Evolutionary conservation across 1,140 invertebrate genomes (phyloP), one percentile per base, ranked within the genome.

Genomic region (Penaeus japonicus): DNA sequence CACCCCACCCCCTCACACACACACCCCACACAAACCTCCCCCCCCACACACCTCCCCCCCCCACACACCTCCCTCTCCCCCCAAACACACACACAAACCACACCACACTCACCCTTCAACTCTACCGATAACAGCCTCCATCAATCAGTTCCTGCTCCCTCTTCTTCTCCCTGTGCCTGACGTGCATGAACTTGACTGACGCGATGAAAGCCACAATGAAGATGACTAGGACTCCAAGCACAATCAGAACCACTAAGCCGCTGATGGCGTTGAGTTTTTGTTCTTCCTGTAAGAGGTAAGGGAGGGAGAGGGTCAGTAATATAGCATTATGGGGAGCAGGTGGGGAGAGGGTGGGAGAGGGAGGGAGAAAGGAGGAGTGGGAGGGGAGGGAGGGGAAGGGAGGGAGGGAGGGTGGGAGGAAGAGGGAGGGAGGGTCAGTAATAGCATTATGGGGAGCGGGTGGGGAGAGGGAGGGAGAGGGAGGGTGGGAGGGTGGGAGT

Each of bases 131-230:
- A 62, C 35, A 62, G 0, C 65, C 70, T 7, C 73, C 73, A 10
- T 86, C 84, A 20, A 65, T 55, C 32, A 86, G 57, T 24, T 59
- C 70, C 55, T 78, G 54, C 32, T 47, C 77, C 32, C 35, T 15
- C 4, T 35, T 35, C 20, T n/a, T 2, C 35, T 53, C 53, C 4
- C 39, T 18, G 7, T 53, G 57, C n/a, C 84, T 55, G 73, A 62
- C 35, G 55, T 86, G 84, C 2, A 86, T 54, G 27, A 53, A 24
- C 57, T 86, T 86, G 77, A 86, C 77, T 30, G 57, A 79, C 55
- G 84, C 84, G 22, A 65, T 65, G 77, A 86, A 86, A 35, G 22
- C 55, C 0, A 53, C 84, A 4, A 86, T 59, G 4, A 79, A 7
- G 27, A 86, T 32, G 75, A 86, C 79, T 0, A 86, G 62, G 32